Percentiles rank a stretch among this genome's conserved stretches.
Evolutionary conservation across 2,113 vertebrate genomes (phyloP).

Genomic region (Mobula birostris): DNA sequence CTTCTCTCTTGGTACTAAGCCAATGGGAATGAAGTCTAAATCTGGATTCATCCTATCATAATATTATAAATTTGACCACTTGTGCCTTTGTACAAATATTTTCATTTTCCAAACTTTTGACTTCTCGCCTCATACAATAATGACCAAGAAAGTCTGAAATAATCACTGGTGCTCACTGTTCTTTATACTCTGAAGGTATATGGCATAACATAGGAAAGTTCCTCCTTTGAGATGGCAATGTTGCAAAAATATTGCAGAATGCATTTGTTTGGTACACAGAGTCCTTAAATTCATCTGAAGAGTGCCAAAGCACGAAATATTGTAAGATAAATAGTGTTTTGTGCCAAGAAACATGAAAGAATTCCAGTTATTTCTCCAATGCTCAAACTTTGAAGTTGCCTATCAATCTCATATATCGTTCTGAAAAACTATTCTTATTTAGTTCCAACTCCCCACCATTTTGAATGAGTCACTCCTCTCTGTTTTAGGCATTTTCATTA

Average conservation of each 20-base stretch:
- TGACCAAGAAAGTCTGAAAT: background rate
- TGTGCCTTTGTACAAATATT: background rate
- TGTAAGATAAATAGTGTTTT: background rate
- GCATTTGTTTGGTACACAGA: background rate
- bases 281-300: background rate
- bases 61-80: background rate
- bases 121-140: too few relatives aligned
- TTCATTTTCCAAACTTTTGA: background rate
- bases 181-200: background rate
- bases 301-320: background rate
- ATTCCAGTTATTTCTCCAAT: background rate
- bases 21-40: background rate
- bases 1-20: background rate
- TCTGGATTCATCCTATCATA: background rate
- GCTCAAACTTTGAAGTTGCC: background rate
- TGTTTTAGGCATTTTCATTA: background rate
- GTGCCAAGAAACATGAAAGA: background rate
- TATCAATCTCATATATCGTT: background rate
- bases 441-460: background rate
- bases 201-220: background rate
- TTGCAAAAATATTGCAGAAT: background rate
- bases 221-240: background rate
- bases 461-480: background rate
- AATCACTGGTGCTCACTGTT: background rate
- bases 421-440: constrained; percentile 13